Base-by-base conservation (phyloP, 1,140 invertebrate species). In the Pteromalus puparum region DNA sequence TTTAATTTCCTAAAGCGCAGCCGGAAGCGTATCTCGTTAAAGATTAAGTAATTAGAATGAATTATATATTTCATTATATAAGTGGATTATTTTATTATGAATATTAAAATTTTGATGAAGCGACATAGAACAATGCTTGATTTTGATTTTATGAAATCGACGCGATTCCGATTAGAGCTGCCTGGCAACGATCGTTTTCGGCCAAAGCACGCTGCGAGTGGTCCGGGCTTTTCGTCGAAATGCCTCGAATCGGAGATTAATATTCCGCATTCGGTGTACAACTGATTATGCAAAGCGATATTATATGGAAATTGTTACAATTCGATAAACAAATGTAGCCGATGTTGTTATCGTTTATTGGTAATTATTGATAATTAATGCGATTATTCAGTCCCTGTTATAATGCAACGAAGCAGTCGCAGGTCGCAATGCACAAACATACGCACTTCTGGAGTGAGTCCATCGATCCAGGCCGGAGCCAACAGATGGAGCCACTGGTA, bases 401-500 rank as follows among this genome's bases (percentile, higher is more conserved):
- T 4, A 61, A n/a, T 18, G 21, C 18, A 61, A 6, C 21, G 53
- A 61, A 61, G 18, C 53, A 61, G 53, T n/a, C 21, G 18, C 21
- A 61, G 21, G 0, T 7, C n/a, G n/a, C n/a, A n/a, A 2, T 61
- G 18, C 18, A 9, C 5, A n/a, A n/a, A n/a, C n/a, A n/a, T n/a
- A 61, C 7, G 21, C 4, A 61, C 18, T 61, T 61, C 53, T n/a
- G 5, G 18, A 61, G 21, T 21, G 53, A 61, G 68, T 30, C 68
- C n/a, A 70, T 73, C 70, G 70, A 48, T n/a, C 6, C 34, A 42
- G 7, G 6, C 30, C 15, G 28, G 10, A 34, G 15, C 26, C 75
- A 10, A 73, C 1, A 84, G 82, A 84, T 84, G 82, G 75, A 34
- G 82, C 75, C 76, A 79, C 10, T 0, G 21, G 28, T 68, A 42